A percentile compares a stretch with the other conserved stretches of the same genome.
These are phyloP conservation scores for Pyrrhia umbra DNA, from an alignment of 2,888 invertebrate genomes.

Conservation along the genomic window DNA sequence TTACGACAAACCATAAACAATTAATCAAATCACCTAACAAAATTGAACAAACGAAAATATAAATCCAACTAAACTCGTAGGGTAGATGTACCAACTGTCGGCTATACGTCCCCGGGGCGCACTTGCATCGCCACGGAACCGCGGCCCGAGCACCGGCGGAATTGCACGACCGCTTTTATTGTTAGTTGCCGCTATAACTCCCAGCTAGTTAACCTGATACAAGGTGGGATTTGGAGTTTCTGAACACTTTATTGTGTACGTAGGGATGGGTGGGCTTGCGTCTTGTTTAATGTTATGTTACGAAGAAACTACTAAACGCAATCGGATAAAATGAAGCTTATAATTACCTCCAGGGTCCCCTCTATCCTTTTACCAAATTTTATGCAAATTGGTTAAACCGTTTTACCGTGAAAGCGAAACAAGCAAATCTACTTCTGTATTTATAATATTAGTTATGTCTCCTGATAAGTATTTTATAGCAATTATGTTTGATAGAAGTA, in stretches of 20 bases:
- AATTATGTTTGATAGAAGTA: background rate
- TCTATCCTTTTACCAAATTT: no score
- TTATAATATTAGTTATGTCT: no score
- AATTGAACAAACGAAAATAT: conserved; percentile 46
- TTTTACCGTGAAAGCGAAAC: no score
- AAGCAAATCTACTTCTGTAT: no score
- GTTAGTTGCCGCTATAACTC: conserved; percentile 65
- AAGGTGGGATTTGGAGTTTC: conserved; percentile 51
- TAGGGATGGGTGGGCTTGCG: conserved; percentile 10
- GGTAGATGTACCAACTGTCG: conserved; percentile 53
- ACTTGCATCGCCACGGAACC: conserved; percentile 62
- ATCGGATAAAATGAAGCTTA: no score
- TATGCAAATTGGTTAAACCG: no score
- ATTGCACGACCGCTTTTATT: conserved; percentile 70
- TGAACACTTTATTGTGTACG: conserved; percentile 52
- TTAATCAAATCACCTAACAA: conserved; percentile 37
- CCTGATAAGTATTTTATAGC: conserved; percentile 18
- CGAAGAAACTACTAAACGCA: no score
- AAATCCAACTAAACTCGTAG: conserved; percentile 51
- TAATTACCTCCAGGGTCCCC: no score
- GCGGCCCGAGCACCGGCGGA: conserved; percentile 51
- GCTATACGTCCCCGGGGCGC: conserved; percentile 64
- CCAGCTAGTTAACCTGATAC: conserved; percentile 70
- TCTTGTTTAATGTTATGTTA: background rate
- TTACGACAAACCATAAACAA: conserved; percentile 9